A percentile compares a stretch with the other conserved stretches of the same genome.
Conservation (phyloP, 2,113 vertebrate genomes). For the Puma concolor region DNA sequence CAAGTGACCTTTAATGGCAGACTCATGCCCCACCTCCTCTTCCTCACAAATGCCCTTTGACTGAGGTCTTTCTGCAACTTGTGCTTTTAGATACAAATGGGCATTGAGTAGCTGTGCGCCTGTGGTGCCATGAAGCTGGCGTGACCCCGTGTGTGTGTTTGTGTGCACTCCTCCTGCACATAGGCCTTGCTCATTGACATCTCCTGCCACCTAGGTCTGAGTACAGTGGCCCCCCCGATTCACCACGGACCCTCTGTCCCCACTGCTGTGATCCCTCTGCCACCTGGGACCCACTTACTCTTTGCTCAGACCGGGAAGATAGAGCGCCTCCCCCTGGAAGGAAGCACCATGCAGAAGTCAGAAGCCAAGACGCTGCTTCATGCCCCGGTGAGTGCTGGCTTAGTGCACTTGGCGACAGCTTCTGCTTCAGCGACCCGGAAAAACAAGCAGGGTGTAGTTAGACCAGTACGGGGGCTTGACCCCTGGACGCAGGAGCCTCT, state of each 20-base stretch:
- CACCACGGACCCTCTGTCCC: slow-evolving; percentile 88
- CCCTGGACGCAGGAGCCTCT: neutral
- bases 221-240: slow-evolving; percentile 84
- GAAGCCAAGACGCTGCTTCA: slow-evolving; percentile 91
- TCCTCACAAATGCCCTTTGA: neutral
- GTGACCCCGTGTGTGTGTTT: neutral
- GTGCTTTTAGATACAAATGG: neutral
- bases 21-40: too few species aligned
- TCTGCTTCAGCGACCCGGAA: neutral
- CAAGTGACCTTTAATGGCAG: neutral
- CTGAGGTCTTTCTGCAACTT: neutral
- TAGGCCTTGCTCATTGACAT: slow-evolving; percentile 56
- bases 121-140: neutral
- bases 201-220: slow-evolving; percentile 84
- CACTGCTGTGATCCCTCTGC: slow-evolving; percentile 89
- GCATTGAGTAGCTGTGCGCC: neutral
- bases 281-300: slow-evolving; percentile 92
- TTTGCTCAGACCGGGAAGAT: slow-evolving; percentile 95
- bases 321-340: slow-evolving; percentile 91
- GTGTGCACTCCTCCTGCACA: neutral
- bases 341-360: slow-evolving; percentile 89
- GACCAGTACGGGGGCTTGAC: neutral
- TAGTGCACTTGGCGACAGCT: neutral
- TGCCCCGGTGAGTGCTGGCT: slow-evolving; percentile 89
- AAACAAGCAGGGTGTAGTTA: neutral